Evolutionary conservation across 1,140 invertebrate genomes (phyloP).

Genomic region (Heterodera carotae): DNA sequence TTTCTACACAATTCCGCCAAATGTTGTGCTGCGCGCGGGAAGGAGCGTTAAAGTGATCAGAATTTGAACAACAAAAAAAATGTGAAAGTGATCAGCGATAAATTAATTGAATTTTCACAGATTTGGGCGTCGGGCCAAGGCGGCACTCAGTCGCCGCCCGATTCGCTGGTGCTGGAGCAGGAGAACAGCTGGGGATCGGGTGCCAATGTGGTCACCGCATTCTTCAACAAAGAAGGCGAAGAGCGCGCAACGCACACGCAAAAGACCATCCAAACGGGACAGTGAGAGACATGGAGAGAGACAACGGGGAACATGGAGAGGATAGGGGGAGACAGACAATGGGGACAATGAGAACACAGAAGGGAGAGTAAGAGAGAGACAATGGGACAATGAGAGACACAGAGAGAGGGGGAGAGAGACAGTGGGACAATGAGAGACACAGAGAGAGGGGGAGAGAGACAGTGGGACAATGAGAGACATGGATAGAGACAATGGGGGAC

Average conservation of each 20-base stretch:
- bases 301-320: too few species aligned
- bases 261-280: conserved; percentile 66
- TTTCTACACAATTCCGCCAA: conserved; percentile 62
- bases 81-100: conserved; percentile 18
- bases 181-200: conserved; percentile 67
- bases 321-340: too few species aligned
- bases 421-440: too few species aligned
- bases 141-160: conserved; percentile 60
- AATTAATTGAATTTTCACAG: conserved; percentile 34
- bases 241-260: conserved; percentile 67
- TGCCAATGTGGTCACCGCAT: conserved; percentile 65
- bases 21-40: conserved; percentile 56
- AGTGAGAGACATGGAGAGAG: conserved; percentile 33
- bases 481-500: too few species aligned
- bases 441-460: too few species aligned
- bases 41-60: conserved; percentile 39
- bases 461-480: too few species aligned
- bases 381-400: too few species aligned
- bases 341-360: too few species aligned
- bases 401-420: too few species aligned
- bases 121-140: conserved; percentile 64
- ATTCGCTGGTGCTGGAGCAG: conserved; percentile 60
- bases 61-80: background rate
- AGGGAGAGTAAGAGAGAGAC: too few species aligned
- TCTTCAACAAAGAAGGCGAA: conserved; percentile 66